Base-by-base conservation (phyloP, 2,888 invertebrate species). In the Chirona hameri region DNA sequence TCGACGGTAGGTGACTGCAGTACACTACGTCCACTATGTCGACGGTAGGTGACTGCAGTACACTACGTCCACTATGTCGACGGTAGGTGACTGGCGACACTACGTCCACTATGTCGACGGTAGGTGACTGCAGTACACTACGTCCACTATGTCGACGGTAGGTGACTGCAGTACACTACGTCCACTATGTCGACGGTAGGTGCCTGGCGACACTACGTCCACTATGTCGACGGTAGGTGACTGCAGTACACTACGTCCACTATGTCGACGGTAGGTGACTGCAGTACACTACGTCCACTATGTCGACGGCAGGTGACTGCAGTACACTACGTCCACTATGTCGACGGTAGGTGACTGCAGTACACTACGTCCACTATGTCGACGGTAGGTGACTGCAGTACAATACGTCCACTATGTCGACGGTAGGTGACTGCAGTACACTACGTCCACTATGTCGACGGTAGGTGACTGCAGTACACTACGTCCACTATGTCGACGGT, bases 41-140 rank as follows among this genome's bases (percentile, higher is more conserved):
- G 39, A 39, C 39, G 39, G 39, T 7, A 39, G 7, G n/a, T n/a
- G n/a, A n/a, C n/a, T n/a, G n/a, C n/a, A n/a, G n/a, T n/a, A 81
- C 92, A 93, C 82, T 98, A 98, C 88, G 93, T 97, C 0, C 91
- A 91, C 82, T 96, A 94, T 39, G 91, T 98, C 12, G 98, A 98
- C 88, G 29, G 69, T 69, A 29, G 9, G 60, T 9, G 92, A 97
- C 24, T 91, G 93, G 84, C 94, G 94, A 86, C 94, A 39, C 4
- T 39, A 39, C 39, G 39, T 39, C 4, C 39, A 39, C 39, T 39
- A 5, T 39, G 39, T 39, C 39, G 39, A 39, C 39, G 39, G 39
- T 7, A 39, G 7, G n/a, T n/a, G n/a, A n/a, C n/a, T n/a, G n/a
- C n/a, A n/a, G n/a, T n/a, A 81, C 92, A 93, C 82, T 98, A 98